Conservation (phyloP, 2,797 vertebrate genomes). For the Diglossa cyanea region DNA sequence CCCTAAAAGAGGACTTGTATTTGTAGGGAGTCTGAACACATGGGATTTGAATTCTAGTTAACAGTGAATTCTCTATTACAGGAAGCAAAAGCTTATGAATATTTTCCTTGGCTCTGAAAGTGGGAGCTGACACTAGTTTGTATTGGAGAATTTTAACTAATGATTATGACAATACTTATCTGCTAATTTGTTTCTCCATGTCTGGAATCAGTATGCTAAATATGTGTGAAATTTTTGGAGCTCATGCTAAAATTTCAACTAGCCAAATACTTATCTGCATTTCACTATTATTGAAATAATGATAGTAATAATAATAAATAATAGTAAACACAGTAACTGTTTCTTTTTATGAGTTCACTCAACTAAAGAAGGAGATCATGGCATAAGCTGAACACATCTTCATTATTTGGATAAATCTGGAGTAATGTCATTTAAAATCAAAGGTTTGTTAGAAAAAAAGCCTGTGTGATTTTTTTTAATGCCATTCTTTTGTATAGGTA, state of each 20-base stretch:
- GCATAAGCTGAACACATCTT: not conserved
- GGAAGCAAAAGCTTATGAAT: not conserved
- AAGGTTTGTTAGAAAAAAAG: not conserved
- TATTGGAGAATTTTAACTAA: not conserved
- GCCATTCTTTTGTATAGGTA: not conserved
- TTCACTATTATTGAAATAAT: not conserved
- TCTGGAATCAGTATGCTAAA: not conserved
- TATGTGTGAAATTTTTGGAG: not conserved
- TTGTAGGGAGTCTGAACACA: not conserved
- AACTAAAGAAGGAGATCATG: not conserved
- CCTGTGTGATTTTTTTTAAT: not conserved
- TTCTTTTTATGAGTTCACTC: not conserved
- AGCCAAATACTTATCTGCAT: not conserved
- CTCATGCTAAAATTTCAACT: not conserved
- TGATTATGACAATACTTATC: not conserved
- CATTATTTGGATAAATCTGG: not conserved
- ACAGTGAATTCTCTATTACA: not conserved
- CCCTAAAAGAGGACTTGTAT: not conserved
- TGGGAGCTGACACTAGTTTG: not conserved
- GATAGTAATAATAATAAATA: not conserved
- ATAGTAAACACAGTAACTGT: not conserved
- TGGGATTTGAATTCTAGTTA: not conserved
- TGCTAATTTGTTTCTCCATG: not conserved
- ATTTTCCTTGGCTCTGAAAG: conserved; percentile 9
- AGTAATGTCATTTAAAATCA: not conserved